Evolutionary conservation across 1,140 invertebrate species (phyloP), one percentile per base, ranked within the genome.

Genomic region (Atta cephalotes): DNA sequence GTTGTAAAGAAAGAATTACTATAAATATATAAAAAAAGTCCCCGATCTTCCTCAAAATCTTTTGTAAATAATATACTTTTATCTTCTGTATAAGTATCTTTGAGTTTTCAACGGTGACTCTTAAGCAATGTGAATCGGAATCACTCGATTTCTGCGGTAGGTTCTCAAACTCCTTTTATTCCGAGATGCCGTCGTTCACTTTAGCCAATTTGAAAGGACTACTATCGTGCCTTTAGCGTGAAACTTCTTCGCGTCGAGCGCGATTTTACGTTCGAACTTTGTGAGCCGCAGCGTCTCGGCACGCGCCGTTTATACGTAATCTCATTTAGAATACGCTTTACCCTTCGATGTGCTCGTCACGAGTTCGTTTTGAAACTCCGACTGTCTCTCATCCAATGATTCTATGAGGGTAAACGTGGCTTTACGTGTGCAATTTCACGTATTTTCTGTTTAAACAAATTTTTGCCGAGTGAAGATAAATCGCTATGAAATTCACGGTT

Each of bases 391-490:
- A 60, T 35, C 53, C 71, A 51, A 87, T 74, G 62, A 85, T 12
- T 87, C 60, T 51, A 49, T 31, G 31, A 28, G 18, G n/a, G 70
- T 72, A 68, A 88, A 85, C 25, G 31, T 39, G 18, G 35, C 35
- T 60, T 80, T 25, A 45, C 68, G 25, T 62, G n/a, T 60, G 66
- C 80, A 80, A 89, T 88, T 85, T 78, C 18, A 74, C 76, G 60
- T 72, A 85, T 88, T 89, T 87, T 77, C 70, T 16, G 53, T 81
- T 58, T 77, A 88, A 89, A 89, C 77, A 82, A 87, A 82, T 89
- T 58, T 87, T 58, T 25, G 9, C 25, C 71, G 16, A 14, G 14
- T 12, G 35, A 39, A 31, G 53, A 77, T 77, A 25, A 58, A 35
- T 35, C 78, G 21, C 21, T 45, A 68, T 63, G 9, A 56, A 85